A percentile compares a stretch with the other conserved stretches of the same genome.
Evolutionary conservation across 1,140 invertebrate species (phyloP).

Genomic region (Lanistes nyassanus): DNA sequence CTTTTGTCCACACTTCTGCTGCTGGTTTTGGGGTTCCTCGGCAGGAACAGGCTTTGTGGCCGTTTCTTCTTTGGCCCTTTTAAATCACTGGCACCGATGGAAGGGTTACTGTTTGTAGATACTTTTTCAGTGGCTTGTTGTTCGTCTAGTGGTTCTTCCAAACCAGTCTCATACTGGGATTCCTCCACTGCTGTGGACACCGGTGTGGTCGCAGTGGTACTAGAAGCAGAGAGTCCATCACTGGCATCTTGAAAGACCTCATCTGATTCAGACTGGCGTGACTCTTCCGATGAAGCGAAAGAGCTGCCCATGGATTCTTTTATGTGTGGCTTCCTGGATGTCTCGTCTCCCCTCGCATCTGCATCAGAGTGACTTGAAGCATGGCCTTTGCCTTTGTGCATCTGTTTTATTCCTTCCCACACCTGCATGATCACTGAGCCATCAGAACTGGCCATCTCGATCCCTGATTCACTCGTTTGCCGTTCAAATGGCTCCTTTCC

Average conservation of each 20-base stretch:
- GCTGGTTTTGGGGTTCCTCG: background rate
- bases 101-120: background rate
- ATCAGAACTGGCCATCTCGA: conserved; percentile 11
- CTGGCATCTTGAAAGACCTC: conserved; percentile 21
- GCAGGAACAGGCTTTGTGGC: conserved; percentile 13
- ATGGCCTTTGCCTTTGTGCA: background rate
- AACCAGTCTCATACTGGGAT: conserved; percentile 4
- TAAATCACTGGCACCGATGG: background rate
- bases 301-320: conserved; percentile 19
- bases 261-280: conserved; percentile 9
- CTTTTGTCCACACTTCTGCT: conserved; percentile 10
- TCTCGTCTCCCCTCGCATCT: background rate
- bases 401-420: conserved; percentile 1
- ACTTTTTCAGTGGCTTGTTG: background rate
- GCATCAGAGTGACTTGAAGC: too few species aligned
- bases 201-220: background rate
- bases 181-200: background rate
- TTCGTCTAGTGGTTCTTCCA: background rate
- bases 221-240: background rate
- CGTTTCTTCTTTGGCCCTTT: conserved; percentile 1
- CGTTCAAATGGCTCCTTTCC: background rate
- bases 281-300: conserved; percentile 10
- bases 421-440: conserved; percentile 15
- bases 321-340: background rate
- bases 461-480: conserved; percentile 1